Evolutionary conservation across 2,113 vertebrate genomes (phyloP).

Genomic region (Alethe diademata): DNA sequence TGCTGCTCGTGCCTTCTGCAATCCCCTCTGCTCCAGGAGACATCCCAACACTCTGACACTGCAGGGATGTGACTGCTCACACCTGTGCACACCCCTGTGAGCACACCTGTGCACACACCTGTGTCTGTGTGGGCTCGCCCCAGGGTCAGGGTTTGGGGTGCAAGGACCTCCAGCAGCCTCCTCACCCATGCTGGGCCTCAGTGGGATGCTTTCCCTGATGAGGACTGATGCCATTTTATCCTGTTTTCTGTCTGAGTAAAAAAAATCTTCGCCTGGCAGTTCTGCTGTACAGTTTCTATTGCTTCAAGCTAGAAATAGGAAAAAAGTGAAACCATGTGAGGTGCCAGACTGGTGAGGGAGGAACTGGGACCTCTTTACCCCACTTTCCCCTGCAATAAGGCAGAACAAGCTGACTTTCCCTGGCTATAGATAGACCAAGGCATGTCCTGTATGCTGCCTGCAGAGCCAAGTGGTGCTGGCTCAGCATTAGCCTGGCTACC

Average conservation of each 20-base stretch:
- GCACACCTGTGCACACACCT: no score
- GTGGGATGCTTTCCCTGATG: not conserved
- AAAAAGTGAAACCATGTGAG: not conserved
- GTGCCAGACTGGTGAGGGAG: not conserved
- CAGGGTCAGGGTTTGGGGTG: not conserved
- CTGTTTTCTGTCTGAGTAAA: not conserved
- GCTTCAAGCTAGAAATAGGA: not conserved
- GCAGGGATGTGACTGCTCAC: no score
- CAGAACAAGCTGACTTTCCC: constrained; percentile 26
- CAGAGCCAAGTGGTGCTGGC: constrained; percentile 56
- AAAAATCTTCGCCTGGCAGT: not conserved
- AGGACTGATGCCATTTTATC: not conserved
- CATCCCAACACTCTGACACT: no score
- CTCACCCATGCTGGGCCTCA: rapidly evolving
- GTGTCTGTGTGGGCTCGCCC: not conserved
- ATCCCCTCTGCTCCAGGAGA: no score
- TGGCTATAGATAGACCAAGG: constrained; percentile 20
- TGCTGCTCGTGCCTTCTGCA: no score
- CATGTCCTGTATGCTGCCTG: constrained; percentile 49
- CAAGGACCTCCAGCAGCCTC: not conserved
- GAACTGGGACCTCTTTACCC: not conserved
- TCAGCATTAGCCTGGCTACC: constrained; percentile 57
- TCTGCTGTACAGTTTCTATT: not conserved
- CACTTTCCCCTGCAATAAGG: not conserved
- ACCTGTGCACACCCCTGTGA: no score